phyloP scores from a whole-genome alignment of 2,797 vertebrate species.

The Sebastes trivittatus region DNA sequence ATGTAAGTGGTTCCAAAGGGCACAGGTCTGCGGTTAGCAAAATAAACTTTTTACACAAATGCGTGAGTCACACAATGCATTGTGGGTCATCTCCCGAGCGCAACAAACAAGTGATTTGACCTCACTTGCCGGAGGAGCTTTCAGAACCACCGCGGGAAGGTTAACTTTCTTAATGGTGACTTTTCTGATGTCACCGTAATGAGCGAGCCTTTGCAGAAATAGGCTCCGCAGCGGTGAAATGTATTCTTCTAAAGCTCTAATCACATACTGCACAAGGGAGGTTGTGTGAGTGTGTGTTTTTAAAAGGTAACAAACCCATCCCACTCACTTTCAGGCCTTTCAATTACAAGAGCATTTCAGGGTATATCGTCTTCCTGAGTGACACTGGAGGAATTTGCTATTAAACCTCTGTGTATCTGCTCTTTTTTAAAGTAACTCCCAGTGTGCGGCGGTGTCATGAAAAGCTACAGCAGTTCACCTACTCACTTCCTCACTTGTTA shows the following conservation, averaged over 20 bases:
- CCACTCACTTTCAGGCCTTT: constrained; percentile 29
- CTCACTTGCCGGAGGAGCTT: constrained; percentile 4
- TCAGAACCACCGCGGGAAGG: background rate
- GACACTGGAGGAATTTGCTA: constrained; percentile 31
- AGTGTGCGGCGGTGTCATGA: background rate
- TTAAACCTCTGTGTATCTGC: constrained; percentile 19
- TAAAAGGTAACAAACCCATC: constrained; percentile 40
- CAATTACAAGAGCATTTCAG: constrained; percentile 31
- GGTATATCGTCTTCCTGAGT: constrained; percentile 5
- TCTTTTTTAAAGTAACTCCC: constrained; percentile 11
- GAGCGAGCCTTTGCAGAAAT: background rate
- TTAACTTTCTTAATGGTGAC: constrained; percentile 20
- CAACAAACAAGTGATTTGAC: constrained; percentile 28
- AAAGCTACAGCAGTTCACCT: constrained; percentile 1
- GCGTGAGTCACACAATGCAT: background rate
- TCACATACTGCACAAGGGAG: background rate
- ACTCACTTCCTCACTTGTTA: constrained; percentile 9
- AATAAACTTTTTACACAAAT: constrained; percentile 17
- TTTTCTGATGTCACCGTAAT: constrained; percentile 29
- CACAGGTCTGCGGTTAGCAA: constrained; percentile 1
- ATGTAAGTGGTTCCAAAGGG: constrained; percentile 34
- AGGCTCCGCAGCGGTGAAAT: background rate
- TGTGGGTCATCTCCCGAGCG: constrained; percentile 15
- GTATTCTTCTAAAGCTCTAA: constrained; percentile 6
- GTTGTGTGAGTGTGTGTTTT: background rate